phyloP scores from a whole-genome alignment of 2,113 vertebrate genomes.

The Sitta europaea region DNA sequence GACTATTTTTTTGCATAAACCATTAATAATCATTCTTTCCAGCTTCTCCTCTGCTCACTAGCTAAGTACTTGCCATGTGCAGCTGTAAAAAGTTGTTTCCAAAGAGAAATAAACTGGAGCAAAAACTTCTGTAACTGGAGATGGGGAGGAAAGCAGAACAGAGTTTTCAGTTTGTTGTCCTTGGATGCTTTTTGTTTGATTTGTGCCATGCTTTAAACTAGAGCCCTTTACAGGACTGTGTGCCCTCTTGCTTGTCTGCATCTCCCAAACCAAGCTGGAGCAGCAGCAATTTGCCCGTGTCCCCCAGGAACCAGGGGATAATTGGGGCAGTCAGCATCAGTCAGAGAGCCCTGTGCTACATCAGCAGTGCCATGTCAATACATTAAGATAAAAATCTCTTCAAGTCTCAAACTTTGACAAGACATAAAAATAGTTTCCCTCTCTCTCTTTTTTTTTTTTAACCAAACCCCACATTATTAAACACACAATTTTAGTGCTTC shows the following conservation, averaged over 20 bases:
- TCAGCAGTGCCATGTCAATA: neutral
- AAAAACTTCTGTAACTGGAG: conserved; percentile 16
- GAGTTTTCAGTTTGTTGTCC: conserved; percentile 12
- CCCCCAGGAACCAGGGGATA: neutral
- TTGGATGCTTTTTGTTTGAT: neutral
- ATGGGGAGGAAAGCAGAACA: neutral
- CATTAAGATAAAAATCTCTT: neutral
- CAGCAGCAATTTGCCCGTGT: accelerated
- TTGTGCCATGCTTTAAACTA: neutral
- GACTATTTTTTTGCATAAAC: conserved; percentile 13
- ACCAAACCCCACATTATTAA: neutral
- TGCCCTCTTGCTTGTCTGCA: neutral
- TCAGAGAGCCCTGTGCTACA: neutral
- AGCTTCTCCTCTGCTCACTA: neutral
- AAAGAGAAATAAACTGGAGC: conserved; percentile 37
- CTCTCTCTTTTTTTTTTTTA: neutral
- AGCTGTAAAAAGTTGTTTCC: conserved; percentile 65
- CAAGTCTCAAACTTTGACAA: neutral
- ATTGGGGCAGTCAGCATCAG: neutral
- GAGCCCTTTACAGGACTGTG: neutral
- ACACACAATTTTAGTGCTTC: neutral
- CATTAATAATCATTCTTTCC: conserved; percentile 42
- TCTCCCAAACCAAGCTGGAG: neutral
- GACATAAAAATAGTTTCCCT: neutral
- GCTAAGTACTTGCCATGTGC: conserved; percentile 52